These are phyloP conservation scores for Larimichthys polyactis DNA, from an alignment of 2,113 vertebrate genomes.

Conservation along the genomic window DNA sequence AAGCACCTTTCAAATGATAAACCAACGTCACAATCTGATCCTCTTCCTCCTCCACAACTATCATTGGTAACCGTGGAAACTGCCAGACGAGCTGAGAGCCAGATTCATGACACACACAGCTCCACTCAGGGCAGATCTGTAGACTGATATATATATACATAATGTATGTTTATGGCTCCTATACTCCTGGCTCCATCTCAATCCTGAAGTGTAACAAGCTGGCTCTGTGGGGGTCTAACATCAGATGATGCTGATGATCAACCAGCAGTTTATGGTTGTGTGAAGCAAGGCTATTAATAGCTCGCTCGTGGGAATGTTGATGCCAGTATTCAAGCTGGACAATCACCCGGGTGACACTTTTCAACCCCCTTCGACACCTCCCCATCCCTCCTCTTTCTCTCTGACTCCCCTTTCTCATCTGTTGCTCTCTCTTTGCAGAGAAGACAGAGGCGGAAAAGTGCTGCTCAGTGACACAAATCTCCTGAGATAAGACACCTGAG, in stretches of 20 bases:
- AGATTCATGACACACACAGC: slow-evolving; percentile 63
- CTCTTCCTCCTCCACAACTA: slow-evolving; percentile 68
- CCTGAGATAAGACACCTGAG: slow-evolving; percentile 20
- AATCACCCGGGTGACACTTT: slow-evolving; percentile 54
- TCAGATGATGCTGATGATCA: slow-evolving; percentile 33
- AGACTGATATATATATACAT: slow-evolving; percentile 21
- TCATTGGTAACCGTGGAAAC: slow-evolving; percentile 77
- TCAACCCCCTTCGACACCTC: slow-evolving; percentile 37
- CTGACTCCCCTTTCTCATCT: slow-evolving; percentile 29
- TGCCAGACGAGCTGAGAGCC: slow-evolving; percentile 46
- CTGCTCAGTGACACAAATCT: slow-evolving; percentile 12
- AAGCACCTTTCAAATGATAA: slow-evolving; percentile 48
- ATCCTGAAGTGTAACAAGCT: slow-evolving; percentile 24
- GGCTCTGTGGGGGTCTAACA: slow-evolving; percentile 23
- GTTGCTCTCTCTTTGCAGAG: slow-evolving; percentile 38
- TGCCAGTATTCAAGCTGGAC: slow-evolving; percentile 47
- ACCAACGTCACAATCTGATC: slow-evolving; percentile 43
- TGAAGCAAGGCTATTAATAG: slow-evolving; percentile 47
- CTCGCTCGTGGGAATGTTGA: slow-evolving; percentile 31
- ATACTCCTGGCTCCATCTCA: slow-evolving; percentile 20
- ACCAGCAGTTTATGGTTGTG: slow-evolving; percentile 22
- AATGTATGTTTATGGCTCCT: slow-evolving; percentile 37
- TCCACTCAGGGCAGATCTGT: slow-evolving; percentile 52
- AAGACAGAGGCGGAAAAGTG: slow-evolving; percentile 20
- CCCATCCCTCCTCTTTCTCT: slow-evolving; percentile 1